Evolutionary conservation across 2,113 vertebrate species (phyloP).

Genomic region (Spilogale gracilis): DNA sequence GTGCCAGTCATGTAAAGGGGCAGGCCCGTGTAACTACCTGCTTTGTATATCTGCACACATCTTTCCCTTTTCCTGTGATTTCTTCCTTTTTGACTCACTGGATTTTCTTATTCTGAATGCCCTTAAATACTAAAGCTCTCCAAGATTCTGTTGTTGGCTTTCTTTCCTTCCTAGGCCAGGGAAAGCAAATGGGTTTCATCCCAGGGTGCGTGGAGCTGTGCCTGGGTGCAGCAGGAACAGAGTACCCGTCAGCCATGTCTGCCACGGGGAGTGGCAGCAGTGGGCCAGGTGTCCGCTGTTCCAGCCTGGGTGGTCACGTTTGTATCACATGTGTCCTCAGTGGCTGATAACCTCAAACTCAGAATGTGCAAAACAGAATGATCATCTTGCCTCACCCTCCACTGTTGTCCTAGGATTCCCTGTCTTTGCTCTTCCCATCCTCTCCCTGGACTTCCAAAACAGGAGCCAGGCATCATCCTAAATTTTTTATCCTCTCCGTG

Average conservation of each 20-base stretch:
- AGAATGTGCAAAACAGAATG: not conserved
- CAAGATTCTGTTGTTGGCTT: not conserved
- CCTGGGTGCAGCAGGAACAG: not conserved
- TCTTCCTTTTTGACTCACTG: not conserved
- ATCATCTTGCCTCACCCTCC: not conserved
- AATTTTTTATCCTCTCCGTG: not conserved
- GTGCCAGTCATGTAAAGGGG: not conserved
- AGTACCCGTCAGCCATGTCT: not conserved
- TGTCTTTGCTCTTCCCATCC: not conserved
- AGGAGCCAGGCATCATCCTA: not conserved
- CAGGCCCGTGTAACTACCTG: not conserved
- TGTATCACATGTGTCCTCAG: not conserved
- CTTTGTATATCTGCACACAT: not conserved
- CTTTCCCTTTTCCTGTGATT: not conserved
- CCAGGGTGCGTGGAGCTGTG: not conserved
- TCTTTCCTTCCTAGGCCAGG: not conserved
- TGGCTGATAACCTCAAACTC: not conserved
- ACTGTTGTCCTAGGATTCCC: not conserved
- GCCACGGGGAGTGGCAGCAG: not conserved
- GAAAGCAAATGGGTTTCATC: not conserved
- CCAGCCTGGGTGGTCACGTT: not conserved
- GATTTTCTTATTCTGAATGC: not conserved
- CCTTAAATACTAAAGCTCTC: not conserved
- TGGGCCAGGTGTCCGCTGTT: not conserved
- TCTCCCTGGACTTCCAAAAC: not conserved